Evolutionary conservation across 2,797 vertebrate species (phyloP).

Genomic region (Oreochromis grahami): DNA sequence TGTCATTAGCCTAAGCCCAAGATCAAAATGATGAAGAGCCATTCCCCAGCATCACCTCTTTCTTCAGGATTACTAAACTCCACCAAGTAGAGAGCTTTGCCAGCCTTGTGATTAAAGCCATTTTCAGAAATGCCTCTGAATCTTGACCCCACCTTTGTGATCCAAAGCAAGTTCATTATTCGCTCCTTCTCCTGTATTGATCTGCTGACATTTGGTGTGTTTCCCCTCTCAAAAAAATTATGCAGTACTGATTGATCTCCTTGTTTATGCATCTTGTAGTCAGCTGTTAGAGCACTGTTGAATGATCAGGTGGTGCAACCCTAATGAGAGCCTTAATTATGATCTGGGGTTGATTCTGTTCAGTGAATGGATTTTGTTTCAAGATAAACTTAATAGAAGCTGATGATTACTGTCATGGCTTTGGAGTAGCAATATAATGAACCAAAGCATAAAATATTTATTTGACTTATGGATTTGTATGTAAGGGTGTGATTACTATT

Average conservation of each 20-base stretch:
- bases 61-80: not conserved
- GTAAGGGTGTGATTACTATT: conserved; percentile 17
- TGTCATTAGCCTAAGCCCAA: not conserved
- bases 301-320: conserved; percentile 19
- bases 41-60: not conserved
- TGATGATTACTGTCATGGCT: conserved; percentile 7
- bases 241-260: conserved; percentile 10
- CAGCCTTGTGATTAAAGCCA: not conserved
- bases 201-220: conserved; percentile 8
- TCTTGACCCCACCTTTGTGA: conserved; percentile 31
- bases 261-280: not conserved
- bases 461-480: not conserved
- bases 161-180: not conserved
- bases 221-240: not conserved
- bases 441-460: not conserved
- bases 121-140: not conserved
- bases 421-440: not conserved
- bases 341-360: conserved; percentile 23
- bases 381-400: not conserved
- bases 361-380: conserved; percentile 25
- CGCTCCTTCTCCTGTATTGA: not conserved
- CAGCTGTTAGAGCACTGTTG: conserved; percentile 1
- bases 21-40: not conserved
- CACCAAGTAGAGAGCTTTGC: not conserved
- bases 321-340: conserved; percentile 29